Evolutionary conservation across 2,888 invertebrate species (phyloP), one percentile per base, ranked within the genome.

Genomic region (Leptarthrus brevirostris): DNA sequence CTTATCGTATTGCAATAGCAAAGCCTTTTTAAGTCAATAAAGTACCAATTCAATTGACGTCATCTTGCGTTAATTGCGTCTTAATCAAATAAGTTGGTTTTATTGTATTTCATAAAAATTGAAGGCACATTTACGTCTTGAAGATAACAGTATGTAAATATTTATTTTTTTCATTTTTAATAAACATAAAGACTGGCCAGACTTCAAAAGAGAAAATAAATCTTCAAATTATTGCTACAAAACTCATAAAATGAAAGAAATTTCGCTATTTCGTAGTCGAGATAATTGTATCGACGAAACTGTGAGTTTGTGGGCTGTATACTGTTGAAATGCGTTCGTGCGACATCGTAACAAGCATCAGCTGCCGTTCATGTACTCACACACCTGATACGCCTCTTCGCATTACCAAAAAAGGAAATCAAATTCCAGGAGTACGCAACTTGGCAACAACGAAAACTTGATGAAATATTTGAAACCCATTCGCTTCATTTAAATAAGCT

Each of bases 331-430:
- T 40, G 40, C n/a, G 1, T 40, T 40, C 4, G 40, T 40, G 40
- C n/a, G 2, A 40, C 30, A 30, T 8, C 3, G 30, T 8, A 30
- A 8, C 40, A 40, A 64, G 47, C 14, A 49, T 5, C 49, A 64
- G 64, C 20, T 64, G 47, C 64, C 49, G 16, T 26, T 22, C 54
- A 18, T 44, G 18, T 18, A 47, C 34, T 12, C 52, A 69, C 34
- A 49, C 52, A 69, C 14, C 14, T 69, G 52, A 18, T 52, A 52
- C 66, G 52, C 52, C 52, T 69, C 49, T 70, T 70, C 47, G 56
- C 47, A 74, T 56, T 53, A 30, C 72, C 72, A 74, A 58, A 74
- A 70, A 70, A 74, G 49, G 70, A 61, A 74, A 74, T 74, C 66
- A 66, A 66, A 64, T 71, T 72, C 58, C 72, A 72, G 56, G 56